phyloP scores from a whole-genome alignment of 2,113 vertebrate genomes.

The Atlantisia rogersi region DNA sequence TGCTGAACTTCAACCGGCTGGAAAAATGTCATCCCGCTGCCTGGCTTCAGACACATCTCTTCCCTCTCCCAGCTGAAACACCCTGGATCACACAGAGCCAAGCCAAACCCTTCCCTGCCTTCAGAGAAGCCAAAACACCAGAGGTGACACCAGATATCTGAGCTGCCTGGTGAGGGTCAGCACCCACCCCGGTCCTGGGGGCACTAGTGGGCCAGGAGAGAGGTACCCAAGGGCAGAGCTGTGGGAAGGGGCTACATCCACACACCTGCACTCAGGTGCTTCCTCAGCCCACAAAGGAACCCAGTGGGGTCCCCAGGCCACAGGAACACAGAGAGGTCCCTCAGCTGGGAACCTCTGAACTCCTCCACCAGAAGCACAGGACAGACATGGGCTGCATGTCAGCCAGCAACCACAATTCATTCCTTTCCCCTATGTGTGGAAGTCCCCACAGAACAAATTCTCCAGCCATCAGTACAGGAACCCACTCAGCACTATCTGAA shows the following conservation, averaged over 20 bases:
- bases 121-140: rapidly evolving
- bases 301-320: rapidly evolving
- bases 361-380: neutral
- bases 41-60: rapidly evolving
- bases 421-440: neutral
- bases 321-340: neutral
- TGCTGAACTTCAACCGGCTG: neutral
- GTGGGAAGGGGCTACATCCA: rapidly evolving
- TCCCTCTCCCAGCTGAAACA: neutral
- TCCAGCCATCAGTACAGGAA: neutral
- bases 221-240: rapidly evolving
- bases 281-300: rapidly evolving
- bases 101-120: neutral
- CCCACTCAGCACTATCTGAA: rapidly evolving
- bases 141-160: neutral
- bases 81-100: no score
- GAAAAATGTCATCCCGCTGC: neutral
- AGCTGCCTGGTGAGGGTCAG: neutral
- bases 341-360: no score
- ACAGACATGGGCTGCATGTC: neutral
- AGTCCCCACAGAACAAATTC: neutral
- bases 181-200: neutral
- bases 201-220: rapidly evolving
- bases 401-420: neutral
- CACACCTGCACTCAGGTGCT: neutral